Evolutionary conservation across 2,797 vertebrate genomes (phyloP).

Genomic region (Chrysocyon brachyurus): DNA sequence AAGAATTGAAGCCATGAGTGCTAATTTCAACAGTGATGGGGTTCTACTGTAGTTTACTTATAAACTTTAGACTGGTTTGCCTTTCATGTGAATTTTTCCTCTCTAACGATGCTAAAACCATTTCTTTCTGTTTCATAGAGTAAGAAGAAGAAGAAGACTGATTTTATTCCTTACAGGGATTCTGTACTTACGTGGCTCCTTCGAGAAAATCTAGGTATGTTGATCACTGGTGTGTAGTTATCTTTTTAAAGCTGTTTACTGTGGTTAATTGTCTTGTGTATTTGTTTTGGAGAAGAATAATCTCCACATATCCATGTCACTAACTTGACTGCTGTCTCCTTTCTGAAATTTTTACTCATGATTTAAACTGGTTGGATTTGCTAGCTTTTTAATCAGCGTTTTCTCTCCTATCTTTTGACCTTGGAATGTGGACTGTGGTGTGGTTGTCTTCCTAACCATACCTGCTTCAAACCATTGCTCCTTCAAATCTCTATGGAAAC

Average conservation of each 20-base stretch:
- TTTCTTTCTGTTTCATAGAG: constrained; percentile 91
- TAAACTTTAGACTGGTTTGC: constrained; percentile 36
- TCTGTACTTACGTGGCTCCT: constrained; percentile 99
- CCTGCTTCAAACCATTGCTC: background rate
- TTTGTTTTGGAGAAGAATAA: background rate
- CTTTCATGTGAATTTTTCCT: background rate
- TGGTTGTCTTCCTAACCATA: background rate
- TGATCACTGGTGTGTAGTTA: background rate
- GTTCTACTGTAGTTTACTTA: background rate
- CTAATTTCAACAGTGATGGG: background rate
- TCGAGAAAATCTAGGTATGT: constrained; percentile 97
- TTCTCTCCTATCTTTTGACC: background rate
- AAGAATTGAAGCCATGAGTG: background rate
- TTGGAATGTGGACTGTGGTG: background rate
- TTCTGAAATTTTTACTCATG: background rate
- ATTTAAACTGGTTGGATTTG: background rate
- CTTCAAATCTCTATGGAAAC: background rate
- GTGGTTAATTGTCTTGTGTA: background rate
- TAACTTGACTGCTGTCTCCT: background rate
- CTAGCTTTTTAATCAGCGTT: background rate
- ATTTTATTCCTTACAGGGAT: constrained; percentile 99
- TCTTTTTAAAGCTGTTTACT: constrained; percentile 34
- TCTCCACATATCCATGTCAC: background rate
- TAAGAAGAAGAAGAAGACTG: constrained; percentile 99
- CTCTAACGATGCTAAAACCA: background rate